Base-by-base conservation (phyloP, 1,140 invertebrate species). In the Lanistes nyassanus region DNA sequence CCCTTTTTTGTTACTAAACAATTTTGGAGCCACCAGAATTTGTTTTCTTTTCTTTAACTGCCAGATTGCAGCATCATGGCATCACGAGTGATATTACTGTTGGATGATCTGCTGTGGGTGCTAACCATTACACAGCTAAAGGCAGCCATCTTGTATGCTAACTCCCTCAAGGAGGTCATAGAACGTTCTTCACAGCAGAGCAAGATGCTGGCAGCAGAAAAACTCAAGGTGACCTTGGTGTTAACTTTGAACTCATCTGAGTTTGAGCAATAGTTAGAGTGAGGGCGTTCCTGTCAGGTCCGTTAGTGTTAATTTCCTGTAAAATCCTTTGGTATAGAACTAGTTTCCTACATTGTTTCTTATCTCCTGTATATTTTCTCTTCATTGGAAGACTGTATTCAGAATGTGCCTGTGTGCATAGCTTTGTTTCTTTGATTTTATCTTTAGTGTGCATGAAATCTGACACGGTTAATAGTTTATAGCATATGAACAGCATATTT, bases 71-170 rank as follows among this genome's bases (percentile, higher is more conserved):
- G 95, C 81, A 93, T 99, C 47, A 91, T 99, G 80, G 95, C 96
- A 11, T 98, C 97, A 60, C 93, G 96, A 64, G 90, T 99, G 62
- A 94, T 97, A 69, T 91, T 99, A 31, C 94, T 98, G 80, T 92
- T 99, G 65, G 97, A 99, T 90, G 97, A 99, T 88, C 90, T 99
- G 42, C 91, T 99, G n/a, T 99, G 98, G 98, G 97, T 98, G 37
- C 89, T 99, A 62, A 99, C 98, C 3, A 96, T 99, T 89, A 96
- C 97, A 0, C 98, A 99, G 90, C 89, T 99, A 23, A 94, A 98
- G 82, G 97, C 98, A 47, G 97, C 97, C 47, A 91, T 99, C 26
- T 93, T 96, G 84, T 99, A 98, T 90, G 93, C 96, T 23, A 95
- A 97, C 83, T 98, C 97, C 0, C 91, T 99, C 9, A 93, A 95